These are phyloP conservation scores for Drosophila miranda DNA, from an alignment of 1,140 invertebrate species.

Conservation along the genomic window DNA sequence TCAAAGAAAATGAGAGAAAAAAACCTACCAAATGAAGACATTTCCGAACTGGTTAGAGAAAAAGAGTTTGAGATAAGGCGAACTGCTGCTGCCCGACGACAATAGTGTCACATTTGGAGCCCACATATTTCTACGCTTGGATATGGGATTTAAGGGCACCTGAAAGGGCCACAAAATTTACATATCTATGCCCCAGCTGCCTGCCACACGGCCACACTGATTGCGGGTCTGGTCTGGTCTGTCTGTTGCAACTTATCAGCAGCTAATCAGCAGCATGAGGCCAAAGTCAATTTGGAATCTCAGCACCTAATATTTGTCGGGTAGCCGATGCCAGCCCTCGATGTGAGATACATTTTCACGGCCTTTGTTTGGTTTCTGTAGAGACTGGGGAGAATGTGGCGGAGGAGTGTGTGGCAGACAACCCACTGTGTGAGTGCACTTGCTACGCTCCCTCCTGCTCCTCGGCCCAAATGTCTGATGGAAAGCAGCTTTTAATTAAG, in stretches of 20 bases:
- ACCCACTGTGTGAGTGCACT: constrained; percentile 54
- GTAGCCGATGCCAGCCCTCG: constrained; percentile 24
- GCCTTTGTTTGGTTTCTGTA: constrained; percentile 54
- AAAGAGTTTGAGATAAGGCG: constrained; percentile 39
- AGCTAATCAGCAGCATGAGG: constrained; percentile 73
- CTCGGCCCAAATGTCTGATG: constrained; percentile 31
- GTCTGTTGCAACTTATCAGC: constrained; percentile 67
- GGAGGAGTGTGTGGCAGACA: constrained; percentile 8
- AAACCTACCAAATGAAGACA: constrained; percentile 57
- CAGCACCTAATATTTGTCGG: constrained; percentile 68
- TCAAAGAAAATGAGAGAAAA: constrained; percentile 15
- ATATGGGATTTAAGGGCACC: neutral
- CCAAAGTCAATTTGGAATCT: constrained; percentile 67
- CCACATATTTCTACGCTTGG: constrained; percentile 42
- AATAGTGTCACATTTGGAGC: constrained; percentile 65
- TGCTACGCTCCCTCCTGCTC: constrained; percentile 3
- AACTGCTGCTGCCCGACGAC: constrained; percentile 32
- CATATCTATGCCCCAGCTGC: constrained; percentile 52
- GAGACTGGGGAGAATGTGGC: neutral
- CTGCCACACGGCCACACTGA: constrained; percentile 52
- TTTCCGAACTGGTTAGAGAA: constrained; percentile 40
- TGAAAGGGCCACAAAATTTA: constrained; percentile 35
- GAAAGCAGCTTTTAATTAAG: constrained; percentile 78
- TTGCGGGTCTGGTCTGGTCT: constrained; percentile 23
- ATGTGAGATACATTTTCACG: constrained; percentile 61